Evolutionary conservation across 2,113 vertebrate species (phyloP), one percentile per base, ranked within the genome.

Genomic region (Mesocricetus auratus): DNA sequence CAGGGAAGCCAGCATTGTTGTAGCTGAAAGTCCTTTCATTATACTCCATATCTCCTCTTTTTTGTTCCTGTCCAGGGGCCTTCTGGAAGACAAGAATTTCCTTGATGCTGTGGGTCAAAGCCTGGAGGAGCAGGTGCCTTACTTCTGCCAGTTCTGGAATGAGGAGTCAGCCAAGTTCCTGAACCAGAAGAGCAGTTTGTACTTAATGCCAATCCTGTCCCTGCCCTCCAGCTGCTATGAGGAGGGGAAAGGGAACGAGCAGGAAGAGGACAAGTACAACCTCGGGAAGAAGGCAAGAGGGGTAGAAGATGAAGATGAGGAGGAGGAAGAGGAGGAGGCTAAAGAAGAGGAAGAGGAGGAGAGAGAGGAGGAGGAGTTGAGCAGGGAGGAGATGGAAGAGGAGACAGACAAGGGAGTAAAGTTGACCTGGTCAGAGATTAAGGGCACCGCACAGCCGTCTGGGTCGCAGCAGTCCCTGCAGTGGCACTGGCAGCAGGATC

Each of bases 1-100:
- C 69, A 26, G 39, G 22, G 39, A 64, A 81, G 11, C 19, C 86
- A 93, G 75, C 56, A 16, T 26, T 82, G 53, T n/a, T 22, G 73
- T 56, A 93, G 5, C 56, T 56, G 31, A 24, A 74, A 71, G 69
- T 5, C 53, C 90, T 78, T 47, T 53, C 10, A 9, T 5, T 1
- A 4, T 69, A n/a, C 73, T 73, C 81, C 39, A 15, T 62, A 47
- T 91, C 82, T 39, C 77, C 60, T 69, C 24, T 11, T 74, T 13
- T 26, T 12, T 74, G 13, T 90, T 85, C 42, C 81, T 94, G 97
- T 16, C 39, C 94, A 99, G 99, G 73, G 98, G 97, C 73, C 97
- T 99, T 50, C 96, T 99, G 86, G 98, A 99, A 68, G 99, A 99
- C 21, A 93, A 97, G 60, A 96, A 97, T 91, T 99, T 99, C 92